Base-by-base conservation (phyloP, 2,888 invertebrate genomes). In the Erebia aethiops region DNA sequence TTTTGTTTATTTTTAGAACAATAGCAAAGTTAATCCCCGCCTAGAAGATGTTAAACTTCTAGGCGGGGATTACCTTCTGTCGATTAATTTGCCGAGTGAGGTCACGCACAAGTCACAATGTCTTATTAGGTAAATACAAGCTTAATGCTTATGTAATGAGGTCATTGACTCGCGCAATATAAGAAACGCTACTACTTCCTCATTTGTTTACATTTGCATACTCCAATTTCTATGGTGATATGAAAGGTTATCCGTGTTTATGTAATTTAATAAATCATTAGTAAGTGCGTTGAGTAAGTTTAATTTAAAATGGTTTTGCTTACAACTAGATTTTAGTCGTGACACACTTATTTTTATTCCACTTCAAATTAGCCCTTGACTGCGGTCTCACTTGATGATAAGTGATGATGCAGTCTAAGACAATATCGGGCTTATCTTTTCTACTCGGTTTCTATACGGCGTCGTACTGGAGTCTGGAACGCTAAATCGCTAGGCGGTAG, bases 81-180 rank as follows among this genome's bases (percentile, higher is more conserved):
- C 46, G 46, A 46, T n/a, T 63, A 51, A 63, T 52, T 67, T 46
- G 13, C 13, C 11, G 49, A 61, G 52, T 62, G 67, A 71, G 62
- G 67, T 65, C 64, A 63, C 56, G 11, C 52, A 43, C 18, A 52
- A 58, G 16, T 21, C 52, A 43, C 18, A 52, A 58, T 26, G 21
- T 63, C 71, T 67, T 71, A 71, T 49, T 52, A 71, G 67, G 67
- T 67, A 67, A 69, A 69, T 63, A 67, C 41, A 58, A 73, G 73
- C 75, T 77, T 76, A 77, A 75, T 57, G 46, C 75, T 78, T 78
- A 74, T 77, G 77, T 76, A 77, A 75, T 74, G 71, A 68, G 75
- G 70, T 77, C 74, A 72, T 74, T 72, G 75, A 68, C 67, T 65
- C 68, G 21, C 43, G 49, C 58, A 62, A n/a, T 60, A 62, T 64